Percentiles rank a stretch among this genome's conserved stretches.
phyloP scores from a whole-genome alignment of 2,888 invertebrate species.

The Oscheius sp. region DNA sequence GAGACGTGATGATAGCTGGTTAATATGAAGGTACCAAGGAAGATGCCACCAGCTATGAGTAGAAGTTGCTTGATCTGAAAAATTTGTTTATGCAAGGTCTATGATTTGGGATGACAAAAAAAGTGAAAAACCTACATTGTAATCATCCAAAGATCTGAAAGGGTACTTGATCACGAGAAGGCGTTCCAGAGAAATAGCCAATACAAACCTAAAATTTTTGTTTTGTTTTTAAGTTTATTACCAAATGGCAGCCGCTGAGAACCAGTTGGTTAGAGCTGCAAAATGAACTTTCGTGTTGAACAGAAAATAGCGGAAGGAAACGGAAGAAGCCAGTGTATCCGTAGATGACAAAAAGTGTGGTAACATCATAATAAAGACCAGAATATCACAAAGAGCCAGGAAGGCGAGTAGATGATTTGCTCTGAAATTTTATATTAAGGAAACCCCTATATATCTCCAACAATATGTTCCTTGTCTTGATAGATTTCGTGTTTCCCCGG shows the following conservation, averaged over 20 bases:
- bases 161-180: constrained; percentile 60
- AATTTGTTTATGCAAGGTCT: background rate
- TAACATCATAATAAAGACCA: constrained; percentile 56
- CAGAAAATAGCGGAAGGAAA: constrained; percentile 47
- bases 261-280: constrained; percentile 57
- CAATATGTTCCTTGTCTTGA: background rate
- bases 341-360: constrained; percentile 49
- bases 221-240: constrained; percentile 2
- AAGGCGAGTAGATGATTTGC: constrained; percentile 55
- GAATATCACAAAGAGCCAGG: constrained; percentile 55
- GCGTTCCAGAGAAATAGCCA: constrained; percentile 58
- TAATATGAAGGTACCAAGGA: constrained; percentile 41
- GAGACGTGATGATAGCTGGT: constrained; percentile 54
- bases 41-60: constrained; percentile 38
- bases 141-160: constrained; percentile 52
- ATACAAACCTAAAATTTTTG: constrained; percentile 47
- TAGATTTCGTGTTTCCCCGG: background rate
- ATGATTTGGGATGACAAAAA: too few relatives aligned
- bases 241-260: constrained; percentile 61
- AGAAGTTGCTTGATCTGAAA: constrained; percentile 46
- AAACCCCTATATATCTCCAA: background rate
- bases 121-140: constrained; percentile 44
- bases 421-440: constrained; percentile 32
- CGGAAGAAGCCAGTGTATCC: constrained; percentile 37
- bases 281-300: constrained; percentile 52